These are phyloP conservation scores for Xerus inauris DNA, from an alignment of 2,113 vertebrate genomes.

Conservation along the genomic window DNA sequence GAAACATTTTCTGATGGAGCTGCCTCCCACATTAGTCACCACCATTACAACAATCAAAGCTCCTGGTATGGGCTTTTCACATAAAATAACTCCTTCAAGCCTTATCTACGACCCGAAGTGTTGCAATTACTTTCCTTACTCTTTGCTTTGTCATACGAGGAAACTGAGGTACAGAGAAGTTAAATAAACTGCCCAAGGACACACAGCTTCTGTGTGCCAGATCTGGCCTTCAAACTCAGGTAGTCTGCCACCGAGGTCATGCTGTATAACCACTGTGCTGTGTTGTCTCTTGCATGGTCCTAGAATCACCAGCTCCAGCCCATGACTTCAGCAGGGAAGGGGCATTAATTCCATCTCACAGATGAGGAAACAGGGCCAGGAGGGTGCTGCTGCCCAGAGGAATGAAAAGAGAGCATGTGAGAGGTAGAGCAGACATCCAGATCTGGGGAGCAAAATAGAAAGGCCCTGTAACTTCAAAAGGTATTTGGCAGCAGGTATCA, in stretches of 20 bases:
- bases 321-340: too few relatives aligned
- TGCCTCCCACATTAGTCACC: neutral
- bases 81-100: neutral
- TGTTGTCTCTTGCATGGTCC: neutral
- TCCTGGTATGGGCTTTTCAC: neutral
- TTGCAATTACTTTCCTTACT: neutral
- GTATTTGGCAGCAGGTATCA: neutral
- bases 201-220: constrained; percentile 1
- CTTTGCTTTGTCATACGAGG: constrained; percentile 11
- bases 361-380: neutral
- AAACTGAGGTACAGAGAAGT: constrained; percentile 31
- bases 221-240: neutral
- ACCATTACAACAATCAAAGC: neutral
- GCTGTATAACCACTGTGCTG: neutral
- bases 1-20: neutral
- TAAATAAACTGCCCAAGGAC: neutral
- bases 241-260: neutral
- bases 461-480: neutral
- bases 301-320: neutral
- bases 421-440: neutral
- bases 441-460: neutral
- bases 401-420: neutral
- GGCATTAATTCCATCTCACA: neutral
- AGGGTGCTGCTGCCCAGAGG: neutral
- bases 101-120: neutral